phyloP scores from a whole-genome alignment of 2,888 invertebrate species.

The Eupithecia insigniata region DNA sequence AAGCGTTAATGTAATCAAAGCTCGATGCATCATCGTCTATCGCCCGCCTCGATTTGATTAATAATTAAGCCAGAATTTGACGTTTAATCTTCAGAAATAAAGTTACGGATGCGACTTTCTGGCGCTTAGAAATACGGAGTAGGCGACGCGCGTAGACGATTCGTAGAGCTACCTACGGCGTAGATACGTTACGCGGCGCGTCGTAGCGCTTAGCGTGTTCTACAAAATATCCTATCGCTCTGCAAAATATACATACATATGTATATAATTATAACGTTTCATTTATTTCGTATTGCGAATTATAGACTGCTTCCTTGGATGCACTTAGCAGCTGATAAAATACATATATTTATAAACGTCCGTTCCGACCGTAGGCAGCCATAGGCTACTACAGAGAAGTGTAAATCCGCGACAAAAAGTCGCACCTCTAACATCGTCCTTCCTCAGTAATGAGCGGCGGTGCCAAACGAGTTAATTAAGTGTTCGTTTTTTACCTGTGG shows the following conservation, averaged over 20 bases:
- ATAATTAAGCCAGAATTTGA: slow-evolving; percentile 55
- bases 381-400: neutral
- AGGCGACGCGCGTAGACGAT: neutral
- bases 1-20: slow-evolving; percentile 83
- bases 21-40: slow-evolving; percentile 83
- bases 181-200: slow-evolving; percentile 9
- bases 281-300: neutral
- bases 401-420: slow-evolving; percentile 21
- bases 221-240: neutral
- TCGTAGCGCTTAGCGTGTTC: slow-evolving; percentile 14
- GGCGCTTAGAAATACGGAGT: neutral
- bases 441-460: slow-evolving; percentile 81
- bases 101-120: slow-evolving; percentile 27
- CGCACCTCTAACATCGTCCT: slow-evolving; percentile 12
- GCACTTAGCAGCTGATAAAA: neutral
- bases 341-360: neutral
- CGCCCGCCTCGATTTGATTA: slow-evolving; percentile 82
- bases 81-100: slow-evolving; percentile 28
- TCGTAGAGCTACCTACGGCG: slow-evolving; percentile 20
- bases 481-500: slow-evolving; percentile 75
- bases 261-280: neutral
- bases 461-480: slow-evolving; percentile 85
- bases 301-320: neutral
- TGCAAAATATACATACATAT: too few species aligned
- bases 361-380: neutral